Evolutionary conservation across 2,888 invertebrate genomes (phyloP), one percentile per base, ranked within the genome.

Genomic region (Watsonalla cultraria): DNA sequence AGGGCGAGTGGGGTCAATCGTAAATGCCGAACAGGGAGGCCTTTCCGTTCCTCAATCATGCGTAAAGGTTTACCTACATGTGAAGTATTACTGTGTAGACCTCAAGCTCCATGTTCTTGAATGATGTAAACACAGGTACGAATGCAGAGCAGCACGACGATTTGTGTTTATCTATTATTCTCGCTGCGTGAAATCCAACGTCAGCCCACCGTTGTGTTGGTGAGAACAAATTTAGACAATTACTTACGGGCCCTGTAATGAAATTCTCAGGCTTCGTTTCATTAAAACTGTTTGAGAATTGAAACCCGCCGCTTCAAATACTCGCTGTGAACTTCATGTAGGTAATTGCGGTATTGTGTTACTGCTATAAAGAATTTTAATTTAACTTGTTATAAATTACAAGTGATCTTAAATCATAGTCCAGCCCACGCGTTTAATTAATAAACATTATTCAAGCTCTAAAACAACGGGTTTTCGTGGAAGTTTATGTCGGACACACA

Each of bases 241-340:
- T 61, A 70, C 65, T 73, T 69, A 62, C 63, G 53, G 53, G 54
- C 52, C 56, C 61, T 64, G 67, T 76, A 78, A 79, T 80, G 71
- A 79, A 79, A 80, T 79, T 79, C 77, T 69, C 63, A 57, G 62
- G 68, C 66, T 65, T 65, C 65, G 65, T 73, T 73, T 78, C 65
- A 78, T 78, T 78, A 74, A 78, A 75, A 65, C 66, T 64, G 70
- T 59, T 64, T 56, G 55, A 60, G 63, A 58, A 58, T 64, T 56
- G 55, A 60, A 63, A 58, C 61, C 60, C 52, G 58, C 57, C 52
- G 52, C 55, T 55, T 55, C 46, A 53, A 52, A 56, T 54, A 65
- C 33, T 42, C 37, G 42, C 46, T 15, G 51, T 47, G 51, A 65
- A 63, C 58, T 63, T 61, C 60, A 52, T 42, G 5, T 42, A 37